Evolutionary conservation across 2,113 vertebrate species (phyloP), one percentile per base, ranked within the genome.

Genomic region (Numida meleagris): DNA sequence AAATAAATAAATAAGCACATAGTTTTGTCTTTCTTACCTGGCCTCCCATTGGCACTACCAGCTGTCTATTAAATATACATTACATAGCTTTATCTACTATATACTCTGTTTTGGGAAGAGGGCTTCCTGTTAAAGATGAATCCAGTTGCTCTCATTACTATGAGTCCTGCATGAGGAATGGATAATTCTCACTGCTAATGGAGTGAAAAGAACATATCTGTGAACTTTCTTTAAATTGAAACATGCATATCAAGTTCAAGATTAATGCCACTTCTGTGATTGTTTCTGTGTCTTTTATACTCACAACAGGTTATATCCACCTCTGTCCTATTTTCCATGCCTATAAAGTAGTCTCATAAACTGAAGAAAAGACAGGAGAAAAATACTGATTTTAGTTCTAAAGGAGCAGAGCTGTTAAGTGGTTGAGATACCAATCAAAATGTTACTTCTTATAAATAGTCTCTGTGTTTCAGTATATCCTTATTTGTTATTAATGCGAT

Each of bases 91-190:
- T 50, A 42, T 29, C 24, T 14, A n/a, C 21, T 27, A 17, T 34
- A 83, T 16, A 48, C 12, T 36, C 34, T 61, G 18, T 13, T 74
- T 50, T 74, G 21, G 3, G 38, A 15, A 85, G 7, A 38, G 12
- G 6, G 14, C 19, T 78, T 61, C 81, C 66, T 88, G 29, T 61
- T 51, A 36, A 24, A 50, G 14, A 25, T 38, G 2, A 42, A 51
- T 75, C 75, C 13, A 36, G 25, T 71, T 24, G 9, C 42, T 40
- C 66, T 78, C 33, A 72, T 65, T 63, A 71, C 19, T 81, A 53
- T 50, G 50, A 59, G 6, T 66, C 29, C 27, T 0, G 0, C 25
- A 63, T 40, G 24, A 45, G 9, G 31, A 81, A 45, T 0, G 2
- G 72, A 51, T 29, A 45, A 59, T 67, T 77, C 31, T 81, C 27